Evolutionary conservation across 2,797 vertebrate genomes (phyloP).

Genomic region (Sorex maritimensis): DNA sequence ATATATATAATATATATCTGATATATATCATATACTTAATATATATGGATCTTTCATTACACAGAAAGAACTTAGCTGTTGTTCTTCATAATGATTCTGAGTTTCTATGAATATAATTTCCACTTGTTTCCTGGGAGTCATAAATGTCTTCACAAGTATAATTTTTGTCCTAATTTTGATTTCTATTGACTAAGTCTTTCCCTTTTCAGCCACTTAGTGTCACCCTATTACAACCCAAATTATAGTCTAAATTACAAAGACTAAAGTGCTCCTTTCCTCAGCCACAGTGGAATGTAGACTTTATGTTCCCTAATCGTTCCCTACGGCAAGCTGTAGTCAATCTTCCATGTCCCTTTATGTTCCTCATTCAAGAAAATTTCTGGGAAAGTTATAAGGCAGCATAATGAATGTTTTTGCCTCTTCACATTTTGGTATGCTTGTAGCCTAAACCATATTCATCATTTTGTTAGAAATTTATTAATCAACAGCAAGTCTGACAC

Average conservation of each 20-base stretch:
- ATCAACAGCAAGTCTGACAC: slow-evolving; percentile 6
- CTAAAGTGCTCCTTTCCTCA: slow-evolving; percentile 51
- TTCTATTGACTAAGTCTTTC: slow-evolving; percentile 82
- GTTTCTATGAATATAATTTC: slow-evolving; percentile 69
- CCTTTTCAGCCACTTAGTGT: slow-evolving; percentile 82
- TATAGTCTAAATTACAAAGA: slow-evolving; percentile 69
- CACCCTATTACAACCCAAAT: slow-evolving; percentile 76
- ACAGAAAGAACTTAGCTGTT: slow-evolving; percentile 55
- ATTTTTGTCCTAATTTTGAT: slow-evolving; percentile 83
- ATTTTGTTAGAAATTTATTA: slow-evolving; percentile 39
- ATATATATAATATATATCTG: background rate
- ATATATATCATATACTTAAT: background rate
- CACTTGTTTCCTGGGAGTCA: slow-evolving; percentile 51
- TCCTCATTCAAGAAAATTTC: slow-evolving; percentile 68
- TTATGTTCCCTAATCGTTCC: background rate
- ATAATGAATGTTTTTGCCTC: slow-evolving; percentile 70
- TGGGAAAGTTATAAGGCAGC: slow-evolving; percentile 3
- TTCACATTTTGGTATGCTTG: slow-evolving; percentile 22
- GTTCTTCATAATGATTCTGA: slow-evolving; percentile 56
- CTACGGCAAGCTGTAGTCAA: slow-evolving; percentile 32
- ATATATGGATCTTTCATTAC: slow-evolving; percentile 39
- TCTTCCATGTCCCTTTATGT: slow-evolving; percentile 62
- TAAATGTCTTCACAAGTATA: slow-evolving; percentile 72
- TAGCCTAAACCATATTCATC: slow-evolving; percentile 55
- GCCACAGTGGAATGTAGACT: slow-evolving; percentile 35